phyloP scores from a whole-genome alignment of 2,113 vertebrate genomes.

The Mirounga angustirostris region DNA sequence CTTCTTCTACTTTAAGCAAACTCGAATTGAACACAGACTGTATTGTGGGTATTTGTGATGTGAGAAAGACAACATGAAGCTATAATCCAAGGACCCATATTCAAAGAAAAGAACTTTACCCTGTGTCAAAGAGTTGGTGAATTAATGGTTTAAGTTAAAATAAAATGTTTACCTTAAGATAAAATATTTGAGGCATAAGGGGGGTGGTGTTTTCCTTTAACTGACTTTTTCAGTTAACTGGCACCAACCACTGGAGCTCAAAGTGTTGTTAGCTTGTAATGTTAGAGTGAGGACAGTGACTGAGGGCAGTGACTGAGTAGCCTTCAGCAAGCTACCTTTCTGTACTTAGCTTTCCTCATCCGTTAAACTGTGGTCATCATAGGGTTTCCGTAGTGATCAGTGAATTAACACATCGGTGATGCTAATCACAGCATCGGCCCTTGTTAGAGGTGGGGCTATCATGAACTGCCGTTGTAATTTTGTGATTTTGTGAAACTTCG shows the following conservation, averaged over 20 bases:
- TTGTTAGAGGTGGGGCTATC: not conserved
- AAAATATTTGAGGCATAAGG: not conserved
- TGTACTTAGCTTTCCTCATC: not conserved
- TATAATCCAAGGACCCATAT: not conserved
- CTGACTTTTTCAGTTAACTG: not conserved
- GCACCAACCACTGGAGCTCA: not conserved
- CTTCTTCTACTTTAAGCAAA: conserved; percentile 55
- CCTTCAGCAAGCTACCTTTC: not conserved
- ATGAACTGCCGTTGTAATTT: not conserved
- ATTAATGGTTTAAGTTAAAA: conserved; percentile 45
- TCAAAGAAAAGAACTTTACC: conserved; percentile 26
- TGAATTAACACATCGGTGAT: not conserved
- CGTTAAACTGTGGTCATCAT: not conserved
- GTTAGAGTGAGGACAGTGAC: not conserved
- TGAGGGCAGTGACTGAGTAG: not conserved
- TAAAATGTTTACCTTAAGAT: not conserved
- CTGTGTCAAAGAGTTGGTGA: not conserved
- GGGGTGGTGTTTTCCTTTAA: not conserved
- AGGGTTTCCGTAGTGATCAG: not conserved
- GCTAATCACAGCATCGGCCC: not conserved
- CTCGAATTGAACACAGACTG: not conserved
- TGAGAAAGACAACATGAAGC: not conserved
- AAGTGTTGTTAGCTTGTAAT: not conserved
- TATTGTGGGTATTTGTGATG: not conserved
- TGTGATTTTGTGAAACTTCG: not conserved